Evolutionary conservation across 2,113 vertebrate species (phyloP).

Genomic region (Myotis lucifugus): DNA sequence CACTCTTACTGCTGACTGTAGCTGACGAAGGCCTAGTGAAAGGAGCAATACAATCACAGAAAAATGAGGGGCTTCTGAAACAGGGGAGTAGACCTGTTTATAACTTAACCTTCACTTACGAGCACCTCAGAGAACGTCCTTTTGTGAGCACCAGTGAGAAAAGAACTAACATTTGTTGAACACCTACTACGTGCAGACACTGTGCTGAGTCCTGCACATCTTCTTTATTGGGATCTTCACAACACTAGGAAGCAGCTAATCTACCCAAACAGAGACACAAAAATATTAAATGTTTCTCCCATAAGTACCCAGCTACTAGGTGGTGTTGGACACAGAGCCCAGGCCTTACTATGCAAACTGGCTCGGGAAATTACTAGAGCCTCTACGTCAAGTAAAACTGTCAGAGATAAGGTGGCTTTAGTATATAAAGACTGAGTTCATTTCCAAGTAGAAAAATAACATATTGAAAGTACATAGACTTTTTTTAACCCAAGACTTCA

Average conservation of each 20-base stretch:
- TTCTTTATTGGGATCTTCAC: neutral
- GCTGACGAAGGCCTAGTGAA: slow-evolving; percentile 73
- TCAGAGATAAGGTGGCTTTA: neutral
- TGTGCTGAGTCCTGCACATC: neutral
- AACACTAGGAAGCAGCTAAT: neutral
- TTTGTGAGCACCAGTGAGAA: neutral
- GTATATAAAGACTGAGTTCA: neutral
- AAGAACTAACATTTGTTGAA: neutral
- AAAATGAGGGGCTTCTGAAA: neutral
- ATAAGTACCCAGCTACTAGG: neutral
- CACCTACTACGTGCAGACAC: neutral
- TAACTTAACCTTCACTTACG: neutral
- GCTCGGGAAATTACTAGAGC: neutral
- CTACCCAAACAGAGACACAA: neutral
- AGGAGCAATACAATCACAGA: neutral
- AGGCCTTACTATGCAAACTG: neutral
- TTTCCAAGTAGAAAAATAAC: neutral
- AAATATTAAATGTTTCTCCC: neutral
- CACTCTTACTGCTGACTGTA: neutral
- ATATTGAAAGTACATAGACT: neutral
- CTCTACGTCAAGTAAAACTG: neutral
- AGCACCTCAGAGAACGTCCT: neutral
- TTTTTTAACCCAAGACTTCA: slow-evolving; percentile 1
- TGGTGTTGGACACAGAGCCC: neutral
- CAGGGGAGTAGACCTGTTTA: neutral